phyloP scores from a whole-genome alignment of 2,888 invertebrate species.

The Sepioteuthis lessoniana region DNA sequence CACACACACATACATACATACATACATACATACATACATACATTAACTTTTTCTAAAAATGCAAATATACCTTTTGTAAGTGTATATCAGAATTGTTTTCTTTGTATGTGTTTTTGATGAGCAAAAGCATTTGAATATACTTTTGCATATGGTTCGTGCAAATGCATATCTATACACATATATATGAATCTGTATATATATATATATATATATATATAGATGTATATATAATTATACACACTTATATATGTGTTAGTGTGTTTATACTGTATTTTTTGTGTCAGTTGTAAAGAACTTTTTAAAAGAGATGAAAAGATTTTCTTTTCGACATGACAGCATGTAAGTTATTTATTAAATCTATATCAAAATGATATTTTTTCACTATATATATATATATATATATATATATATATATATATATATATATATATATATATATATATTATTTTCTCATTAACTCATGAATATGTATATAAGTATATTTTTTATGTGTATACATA shows the following conservation, averaged over 20 bases:
- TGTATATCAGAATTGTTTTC: too few species aligned
- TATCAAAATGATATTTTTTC: too few species aligned
- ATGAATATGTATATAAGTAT: not conserved
- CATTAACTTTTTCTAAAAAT: too few species aligned
- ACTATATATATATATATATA: not conserved
- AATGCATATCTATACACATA: not conserved
- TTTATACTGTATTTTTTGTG: not conserved
- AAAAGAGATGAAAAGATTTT: not conserved
- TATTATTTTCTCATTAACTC: not conserved
- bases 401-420: constrained; percentile 20
- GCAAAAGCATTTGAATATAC: not conserved
- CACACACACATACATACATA: too few species aligned
- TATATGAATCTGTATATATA: not conserved
- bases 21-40: too few species aligned
- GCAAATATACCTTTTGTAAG: too few species aligned
- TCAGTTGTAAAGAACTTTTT: not conserved
- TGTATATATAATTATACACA: not conserved
- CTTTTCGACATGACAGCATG: not conserved
- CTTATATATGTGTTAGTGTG: not conserved
- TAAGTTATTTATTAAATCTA: not conserved
- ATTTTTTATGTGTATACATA: not conserved
- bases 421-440: not conserved
- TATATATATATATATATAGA: not conserved
- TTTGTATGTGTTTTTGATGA: not conserved
- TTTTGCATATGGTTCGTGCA: not conserved